These are phyloP conservation scores for Oreochromis aureus DNA, from an alignment of 2,113 vertebrate species.

Conservation along the genomic window DNA sequence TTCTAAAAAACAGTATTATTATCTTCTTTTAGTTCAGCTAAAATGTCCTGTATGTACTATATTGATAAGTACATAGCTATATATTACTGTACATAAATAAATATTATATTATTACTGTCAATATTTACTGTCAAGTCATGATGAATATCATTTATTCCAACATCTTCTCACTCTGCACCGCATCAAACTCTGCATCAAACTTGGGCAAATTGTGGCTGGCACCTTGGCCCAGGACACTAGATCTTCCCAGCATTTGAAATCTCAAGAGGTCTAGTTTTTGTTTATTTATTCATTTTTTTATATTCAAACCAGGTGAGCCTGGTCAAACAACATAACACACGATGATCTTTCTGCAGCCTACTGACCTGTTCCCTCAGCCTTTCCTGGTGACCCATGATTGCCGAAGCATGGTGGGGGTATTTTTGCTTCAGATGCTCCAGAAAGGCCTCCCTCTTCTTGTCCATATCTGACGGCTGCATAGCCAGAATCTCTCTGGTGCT, in stretches of 20 bases:
- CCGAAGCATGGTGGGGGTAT: conserved; percentile 93
- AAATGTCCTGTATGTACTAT: not conserved
- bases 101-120: not conserved
- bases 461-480: conserved; percentile 96
- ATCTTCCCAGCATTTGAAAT: not conserved
- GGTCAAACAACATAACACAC: not conserved
- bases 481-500: conserved; percentile 90
- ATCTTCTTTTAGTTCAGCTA: not conserved
- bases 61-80: not conserved
- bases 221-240: not conserved
- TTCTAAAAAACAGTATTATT: not conserved
- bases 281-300: not conserved
- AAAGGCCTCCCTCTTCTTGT: conserved; percentile 97
- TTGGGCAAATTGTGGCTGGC: not conserved
- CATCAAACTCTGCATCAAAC: not conserved
- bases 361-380: conserved; percentile 92
- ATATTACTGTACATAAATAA: not conserved
- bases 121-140: not conserved
- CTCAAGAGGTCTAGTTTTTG: not conserved
- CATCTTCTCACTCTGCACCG: not conserved
- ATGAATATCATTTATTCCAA: not conserved
- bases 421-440: conserved; percentile 96
- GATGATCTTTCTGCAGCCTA: not conserved
- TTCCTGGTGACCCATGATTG: conserved; percentile 97
- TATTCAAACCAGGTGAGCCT: not conserved